Evolutionary conservation across 2,888 invertebrate species (phyloP).

Genomic region (Luperina testacea): DNA sequence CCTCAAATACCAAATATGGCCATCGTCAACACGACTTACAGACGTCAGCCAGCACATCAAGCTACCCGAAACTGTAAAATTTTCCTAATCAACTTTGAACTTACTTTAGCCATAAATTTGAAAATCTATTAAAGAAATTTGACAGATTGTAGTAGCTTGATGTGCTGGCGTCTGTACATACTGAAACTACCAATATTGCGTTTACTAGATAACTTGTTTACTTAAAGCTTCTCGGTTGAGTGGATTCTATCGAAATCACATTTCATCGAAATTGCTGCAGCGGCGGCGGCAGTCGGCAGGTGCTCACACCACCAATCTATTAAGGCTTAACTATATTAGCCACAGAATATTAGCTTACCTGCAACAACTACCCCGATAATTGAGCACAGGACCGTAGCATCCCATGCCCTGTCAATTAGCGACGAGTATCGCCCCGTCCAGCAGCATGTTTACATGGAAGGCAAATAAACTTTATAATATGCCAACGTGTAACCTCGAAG

Average conservation of each 20-base stretch:
- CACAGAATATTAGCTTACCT: slow-evolving; percentile 28
- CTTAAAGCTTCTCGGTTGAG: background rate
- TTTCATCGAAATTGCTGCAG: slow-evolving; percentile 23
- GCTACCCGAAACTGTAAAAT: too few species aligned
- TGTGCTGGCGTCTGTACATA: too few species aligned
- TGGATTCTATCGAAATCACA: slow-evolving; percentile 12
- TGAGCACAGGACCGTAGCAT: slow-evolving; percentile 26
- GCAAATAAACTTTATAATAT: background rate
- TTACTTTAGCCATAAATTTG: too few species aligned
- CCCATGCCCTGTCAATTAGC: slow-evolving; percentile 3
- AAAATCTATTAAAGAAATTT: too few species aligned
- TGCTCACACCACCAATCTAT: background rate
- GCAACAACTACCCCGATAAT: slow-evolving; percentile 23
- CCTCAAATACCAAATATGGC: background rate
- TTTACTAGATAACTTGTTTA: slow-evolving; percentile 20
- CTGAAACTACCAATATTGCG: background rate
- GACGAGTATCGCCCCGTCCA: background rate
- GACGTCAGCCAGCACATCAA: too few species aligned
- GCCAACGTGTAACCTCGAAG: background rate
- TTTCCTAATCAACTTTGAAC: too few species aligned
- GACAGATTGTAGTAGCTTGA: too few species aligned
- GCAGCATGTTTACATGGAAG: background rate
- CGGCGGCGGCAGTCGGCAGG: background rate
- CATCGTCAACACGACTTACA: background rate
- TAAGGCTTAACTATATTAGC: background rate